These are phyloP conservation scores for Palaemon carinicauda DNA, from an alignment of 1,140 invertebrate species.

Conservation along the genomic window DNA sequence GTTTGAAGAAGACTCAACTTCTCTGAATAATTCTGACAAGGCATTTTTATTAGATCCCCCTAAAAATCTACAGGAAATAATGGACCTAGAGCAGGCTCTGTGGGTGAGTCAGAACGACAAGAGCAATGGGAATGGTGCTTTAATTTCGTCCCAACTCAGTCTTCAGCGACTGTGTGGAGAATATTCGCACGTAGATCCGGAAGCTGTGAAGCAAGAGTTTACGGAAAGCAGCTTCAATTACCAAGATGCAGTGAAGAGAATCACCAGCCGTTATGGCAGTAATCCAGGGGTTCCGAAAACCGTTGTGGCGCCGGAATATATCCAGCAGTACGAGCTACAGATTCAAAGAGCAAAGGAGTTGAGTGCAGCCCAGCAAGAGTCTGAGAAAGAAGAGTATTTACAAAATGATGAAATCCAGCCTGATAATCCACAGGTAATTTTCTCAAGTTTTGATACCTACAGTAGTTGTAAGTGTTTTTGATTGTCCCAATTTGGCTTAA, in stretches of 20 bases:
- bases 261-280: slow-evolving; percentile 9
- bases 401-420: background rate
- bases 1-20: background rate
- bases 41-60: slow-evolving; percentile 22
- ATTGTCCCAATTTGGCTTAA: too few species aligned
- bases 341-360: slow-evolving; percentile 13
- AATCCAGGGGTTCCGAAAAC: slow-evolving; percentile 41
- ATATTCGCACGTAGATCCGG: slow-evolving; percentile 35
- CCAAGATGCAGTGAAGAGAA: background rate
- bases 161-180: slow-evolving; percentile 30
- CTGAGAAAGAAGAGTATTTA: background rate
- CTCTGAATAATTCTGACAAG: background rate
- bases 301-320: slow-evolving; percentile 36
- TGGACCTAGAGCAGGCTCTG: slow-evolving; percentile 51
- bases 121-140: background rate
- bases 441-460: too few species aligned
- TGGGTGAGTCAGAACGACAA: slow-evolving; percentile 11
- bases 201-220: slow-evolving; percentile 35
- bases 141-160: slow-evolving; percentile 29
- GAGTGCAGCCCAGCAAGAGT: slow-evolving; percentile 11
- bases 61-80: slow-evolving; percentile 29
- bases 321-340: slow-evolving; percentile 33
- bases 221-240: slow-evolving; percentile 26
- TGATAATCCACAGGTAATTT: slow-evolving; percentile 48
- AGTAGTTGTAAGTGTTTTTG: too few species aligned